Evolutionary conservation across 2,113 vertebrate species (phyloP).

Genomic region (Conger conger): DNA sequence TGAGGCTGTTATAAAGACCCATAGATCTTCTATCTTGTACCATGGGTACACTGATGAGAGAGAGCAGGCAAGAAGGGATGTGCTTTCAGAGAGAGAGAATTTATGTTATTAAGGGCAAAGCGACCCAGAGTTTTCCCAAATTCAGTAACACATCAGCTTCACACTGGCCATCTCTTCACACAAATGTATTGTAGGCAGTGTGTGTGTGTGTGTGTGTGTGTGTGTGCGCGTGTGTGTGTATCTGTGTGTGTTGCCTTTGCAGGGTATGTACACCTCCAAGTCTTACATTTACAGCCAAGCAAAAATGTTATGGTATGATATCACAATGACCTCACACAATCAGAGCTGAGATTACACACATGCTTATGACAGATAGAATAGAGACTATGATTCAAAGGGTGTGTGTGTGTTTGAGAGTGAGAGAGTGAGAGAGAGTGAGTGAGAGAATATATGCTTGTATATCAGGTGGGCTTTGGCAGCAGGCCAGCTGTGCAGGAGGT

Average conservation of each 20-base stretch:
- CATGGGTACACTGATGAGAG: not conserved
- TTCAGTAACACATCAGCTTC: not conserved
- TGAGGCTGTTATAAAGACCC: not conserved
- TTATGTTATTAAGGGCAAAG: not conserved
- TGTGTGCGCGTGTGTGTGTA: not conserved
- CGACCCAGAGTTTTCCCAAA: not conserved
- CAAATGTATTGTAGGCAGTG: not conserved
- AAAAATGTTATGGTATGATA: too few relatives aligned
- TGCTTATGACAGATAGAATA: too few relatives aligned
- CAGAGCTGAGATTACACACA: too few relatives aligned
- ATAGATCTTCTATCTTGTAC: not conserved
- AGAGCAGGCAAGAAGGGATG: not conserved
- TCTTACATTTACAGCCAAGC: not conserved
- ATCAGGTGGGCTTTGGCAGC: not conserved
- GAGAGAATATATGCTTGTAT: not conserved
- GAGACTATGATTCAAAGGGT: not conserved
- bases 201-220: not conserved
- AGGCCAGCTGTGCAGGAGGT: not conserved
- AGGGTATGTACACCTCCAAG: not conserved
- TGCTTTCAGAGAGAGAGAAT: not conserved
- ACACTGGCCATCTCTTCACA: not conserved
- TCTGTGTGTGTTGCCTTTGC: not conserved
- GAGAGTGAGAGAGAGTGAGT: too few relatives aligned
- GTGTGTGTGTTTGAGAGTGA: too few relatives aligned
- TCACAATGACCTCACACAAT: too few relatives aligned